Percentiles rank a stretch among this genome's conserved stretches.
These are phyloP conservation scores for Andrena trimmerana DNA, from an alignment of 2,888 invertebrate species.

Conservation along the genomic window DNA sequence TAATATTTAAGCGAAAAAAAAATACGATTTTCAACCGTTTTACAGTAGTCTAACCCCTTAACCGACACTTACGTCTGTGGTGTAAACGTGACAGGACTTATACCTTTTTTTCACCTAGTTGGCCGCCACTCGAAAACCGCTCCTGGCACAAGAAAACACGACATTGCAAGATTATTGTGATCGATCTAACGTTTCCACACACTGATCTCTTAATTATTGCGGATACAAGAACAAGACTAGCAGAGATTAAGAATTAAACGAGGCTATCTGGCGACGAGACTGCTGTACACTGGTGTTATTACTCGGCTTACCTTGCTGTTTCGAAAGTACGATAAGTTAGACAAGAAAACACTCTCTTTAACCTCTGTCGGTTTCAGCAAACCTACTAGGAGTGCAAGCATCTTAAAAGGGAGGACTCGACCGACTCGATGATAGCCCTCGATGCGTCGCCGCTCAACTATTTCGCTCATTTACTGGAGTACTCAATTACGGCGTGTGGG, in stretches of 20 bases:
- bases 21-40: not conserved
- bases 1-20: no score
- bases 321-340: constrained; percentile 13
- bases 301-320: constrained; percentile 28
- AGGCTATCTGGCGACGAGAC: constrained; percentile 26
- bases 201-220: constrained; percentile 51
- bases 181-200: constrained; percentile 24
- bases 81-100: constrained; percentile 57
- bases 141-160: constrained; percentile 72
- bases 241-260: constrained; percentile 44
- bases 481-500: constrained; percentile 35
- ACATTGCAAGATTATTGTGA: constrained; percentile 63
- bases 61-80: constrained; percentile 58
- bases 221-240: constrained; percentile 36
- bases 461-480: constrained; percentile 44
- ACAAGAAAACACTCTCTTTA: not conserved
- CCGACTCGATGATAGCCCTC: constrained; percentile 19
- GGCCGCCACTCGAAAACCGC: constrained; percentile 65
- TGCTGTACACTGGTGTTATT: constrained; percentile 10
- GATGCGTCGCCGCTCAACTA: constrained; percentile 37
- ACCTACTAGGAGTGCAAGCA: constrained; percentile 53
- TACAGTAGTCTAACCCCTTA: not conserved
- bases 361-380: constrained; percentile 35
- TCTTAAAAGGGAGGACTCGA: constrained; percentile 33
- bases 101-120: constrained; percentile 72